Evolutionary conservation across 2,797 vertebrate species (phyloP).

Genomic region (Paedocypris micromegethes): DNA sequence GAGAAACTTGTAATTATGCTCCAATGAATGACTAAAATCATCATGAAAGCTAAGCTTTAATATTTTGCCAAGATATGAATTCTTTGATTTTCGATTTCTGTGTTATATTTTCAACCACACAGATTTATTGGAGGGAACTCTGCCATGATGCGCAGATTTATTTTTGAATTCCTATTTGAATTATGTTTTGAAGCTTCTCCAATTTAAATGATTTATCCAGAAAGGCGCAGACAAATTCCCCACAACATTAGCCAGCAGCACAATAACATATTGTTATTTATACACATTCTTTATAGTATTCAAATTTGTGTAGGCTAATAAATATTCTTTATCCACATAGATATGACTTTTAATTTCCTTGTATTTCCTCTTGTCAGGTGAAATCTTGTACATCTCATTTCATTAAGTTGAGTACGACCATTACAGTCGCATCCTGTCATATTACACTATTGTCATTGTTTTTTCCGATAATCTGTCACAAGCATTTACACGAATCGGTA

Average conservation of each 20-base stretch:
- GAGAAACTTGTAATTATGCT: too few relatives aligned
- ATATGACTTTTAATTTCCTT: slow-evolving; percentile 14
- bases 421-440: neutral
- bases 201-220: too few relatives aligned
- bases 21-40: neutral
- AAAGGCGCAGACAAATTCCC: too few relatives aligned
- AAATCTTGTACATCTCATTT: neutral
- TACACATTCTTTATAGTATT: too few relatives aligned
- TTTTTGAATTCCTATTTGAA: too few relatives aligned
- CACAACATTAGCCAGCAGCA: too few relatives aligned
- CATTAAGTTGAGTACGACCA: too few relatives aligned
- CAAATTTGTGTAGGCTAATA: neutral
- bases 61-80: slow-evolving; percentile 52
- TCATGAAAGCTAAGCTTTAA: slow-evolving; percentile 46
- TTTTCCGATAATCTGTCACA: neutral
- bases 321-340: slow-evolving; percentile 1
- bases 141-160: too few relatives aligned
- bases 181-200: too few relatives aligned
- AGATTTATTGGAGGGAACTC: too few relatives aligned
- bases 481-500: neutral
- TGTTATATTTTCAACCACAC: slow-evolving; percentile 2
- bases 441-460: neutral
- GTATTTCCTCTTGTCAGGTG: slow-evolving; percentile 1
- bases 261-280: too few relatives aligned
- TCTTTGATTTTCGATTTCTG: slow-evolving; percentile 46